Percentiles rank a stretch among this genome's conserved stretches.
Conservation (phyloP, 2,113 vertebrate genomes). For the Podilymbus podiceps region DNA sequence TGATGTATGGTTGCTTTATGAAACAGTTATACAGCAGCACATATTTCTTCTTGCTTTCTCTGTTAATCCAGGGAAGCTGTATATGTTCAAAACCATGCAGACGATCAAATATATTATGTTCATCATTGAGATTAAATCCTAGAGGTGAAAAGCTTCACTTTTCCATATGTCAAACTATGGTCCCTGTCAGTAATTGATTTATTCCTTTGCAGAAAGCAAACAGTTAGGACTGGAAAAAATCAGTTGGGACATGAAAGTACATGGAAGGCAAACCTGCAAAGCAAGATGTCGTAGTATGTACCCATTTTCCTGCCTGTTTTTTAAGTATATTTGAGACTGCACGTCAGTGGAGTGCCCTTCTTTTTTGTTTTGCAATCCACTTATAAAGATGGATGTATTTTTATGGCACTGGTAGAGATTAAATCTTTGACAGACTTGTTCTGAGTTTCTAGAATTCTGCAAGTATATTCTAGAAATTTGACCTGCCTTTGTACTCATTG, state of each 20-base stretch:
- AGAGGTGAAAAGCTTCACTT: neutral
- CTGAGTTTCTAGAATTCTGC: conserved; percentile 4
- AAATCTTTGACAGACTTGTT: neutral
- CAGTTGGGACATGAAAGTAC: neutral
- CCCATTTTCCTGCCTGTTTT: neutral
- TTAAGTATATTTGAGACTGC: neutral
- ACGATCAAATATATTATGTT: neutral
- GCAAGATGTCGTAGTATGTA: neutral
- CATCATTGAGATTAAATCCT: neutral
- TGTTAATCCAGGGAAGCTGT: neutral
- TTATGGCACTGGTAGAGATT: neutral
- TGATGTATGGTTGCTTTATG: neutral
- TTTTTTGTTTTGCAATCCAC: neutral
- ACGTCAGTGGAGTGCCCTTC: neutral
- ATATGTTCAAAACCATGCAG: neutral
- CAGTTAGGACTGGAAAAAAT: neutral
- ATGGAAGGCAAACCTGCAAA: neutral
- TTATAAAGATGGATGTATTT: neutral
- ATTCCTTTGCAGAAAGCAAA: neutral
- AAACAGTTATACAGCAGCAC: neutral
- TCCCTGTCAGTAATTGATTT: neutral
- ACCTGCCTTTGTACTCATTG: neutral
- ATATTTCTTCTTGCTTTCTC: neutral
- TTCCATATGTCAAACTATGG: neutral
- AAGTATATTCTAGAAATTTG: neutral